Evolutionary conservation across 2,888 invertebrate species (phyloP).

Genomic region (Patella depressa): DNA sequence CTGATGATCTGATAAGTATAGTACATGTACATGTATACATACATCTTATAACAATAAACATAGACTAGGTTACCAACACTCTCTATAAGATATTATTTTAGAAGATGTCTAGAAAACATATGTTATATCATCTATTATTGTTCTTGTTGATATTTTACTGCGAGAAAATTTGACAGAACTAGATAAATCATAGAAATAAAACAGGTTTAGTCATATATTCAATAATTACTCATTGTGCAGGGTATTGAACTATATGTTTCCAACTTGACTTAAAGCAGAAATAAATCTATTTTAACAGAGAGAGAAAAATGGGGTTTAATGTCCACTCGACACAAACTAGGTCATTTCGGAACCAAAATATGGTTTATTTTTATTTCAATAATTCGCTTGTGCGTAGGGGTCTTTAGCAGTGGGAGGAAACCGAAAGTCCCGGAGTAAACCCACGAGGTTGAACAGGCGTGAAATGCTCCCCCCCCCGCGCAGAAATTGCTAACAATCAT

Average conservation of each 20-base stretch:
- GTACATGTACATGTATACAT: neutral
- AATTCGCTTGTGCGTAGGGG: too few species aligned
- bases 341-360: too few species aligned
- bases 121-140: slow-evolving; percentile 2
- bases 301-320: too few species aligned
- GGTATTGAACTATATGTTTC: neutral
- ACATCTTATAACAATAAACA: neutral
- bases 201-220: neutral
- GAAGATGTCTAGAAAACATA: slow-evolving; percentile 4
- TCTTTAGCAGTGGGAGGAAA: too few species aligned
- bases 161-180: neutral
- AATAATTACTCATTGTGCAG: neutral
- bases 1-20: neutral
- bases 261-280: neutral
- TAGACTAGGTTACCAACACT: neutral
- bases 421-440: too few species aligned
- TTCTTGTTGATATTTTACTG: neutral
- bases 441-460: too few species aligned
- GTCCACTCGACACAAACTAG: too few species aligned
- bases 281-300: neutral
- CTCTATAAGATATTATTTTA: neutral
- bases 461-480: too few species aligned
- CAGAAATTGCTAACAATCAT: too few species aligned
- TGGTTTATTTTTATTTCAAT: too few species aligned
- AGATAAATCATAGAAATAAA: neutral